Evolutionary conservation across 2,888 invertebrate species (phyloP), one percentile per base, ranked within the genome.

Genomic region (Horisme vitalbata): DNA sequence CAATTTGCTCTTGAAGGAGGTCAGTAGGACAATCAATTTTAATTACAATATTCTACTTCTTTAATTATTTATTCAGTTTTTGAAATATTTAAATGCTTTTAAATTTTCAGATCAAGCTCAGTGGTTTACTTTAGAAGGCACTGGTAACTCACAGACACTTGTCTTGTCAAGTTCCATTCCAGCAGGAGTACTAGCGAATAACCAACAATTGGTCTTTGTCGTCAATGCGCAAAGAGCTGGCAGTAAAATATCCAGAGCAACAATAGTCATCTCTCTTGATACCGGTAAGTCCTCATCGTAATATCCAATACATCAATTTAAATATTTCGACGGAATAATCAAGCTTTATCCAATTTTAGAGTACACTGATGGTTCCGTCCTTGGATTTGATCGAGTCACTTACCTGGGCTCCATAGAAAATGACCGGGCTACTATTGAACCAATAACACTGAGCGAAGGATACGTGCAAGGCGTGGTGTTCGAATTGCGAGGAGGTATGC

Each of bases 1-100:
- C 37, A 37, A 8, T 69, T 68, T 30, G 23, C 9, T 13, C 53
- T 72, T 0, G 61, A 61, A 41, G 70, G 69, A 55, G 67, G 70
- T 68, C 37, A 41, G 52, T 46, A 6, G 2, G 1, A n/a, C n/a
- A n/a, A n/a, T n/a, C n/a, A n/a, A n/a, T n/a, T n/a, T n/a, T n/a
- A n/a, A n/a, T n/a, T n/a, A n/a, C n/a, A n/a, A n/a, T n/a, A n/a
- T n/a, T n/a, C n/a, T n/a, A n/a, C n/a, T n/a, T n/a, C n/a, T n/a
- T n/a, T n/a, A n/a, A n/a, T n/a, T n/a, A n/a, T n/a, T n/a, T n/a
- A n/a, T n/a, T n/a, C n/a, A n/a, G n/a, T n/a, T n/a, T n/a, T n/a
- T n/a, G n/a, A n/a, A n/a, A 2, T 27, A 1, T 4, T 27, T 11
- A 2, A 6, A 12, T 13, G 5, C 8, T 14, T 28, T 13, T 0